Evolutionary conservation across 2,888 invertebrate species (phyloP).

Genomic region (Xestia ashworthii): DNA sequence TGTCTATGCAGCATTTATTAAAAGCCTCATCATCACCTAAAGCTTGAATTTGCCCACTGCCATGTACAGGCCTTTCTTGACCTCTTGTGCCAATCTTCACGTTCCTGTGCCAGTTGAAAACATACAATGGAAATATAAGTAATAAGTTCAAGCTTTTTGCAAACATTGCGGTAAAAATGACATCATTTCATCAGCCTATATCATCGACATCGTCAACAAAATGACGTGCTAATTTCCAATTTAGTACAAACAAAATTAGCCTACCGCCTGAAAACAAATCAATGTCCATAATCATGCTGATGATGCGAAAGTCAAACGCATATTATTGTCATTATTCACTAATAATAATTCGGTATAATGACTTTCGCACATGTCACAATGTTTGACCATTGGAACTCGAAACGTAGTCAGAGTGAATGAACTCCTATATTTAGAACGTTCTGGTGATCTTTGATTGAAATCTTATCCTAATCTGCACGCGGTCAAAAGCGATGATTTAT

Average conservation of each 20-base stretch:
- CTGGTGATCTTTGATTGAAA: slow-evolving; percentile 56
- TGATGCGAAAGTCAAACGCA: slow-evolving; percentile 5
- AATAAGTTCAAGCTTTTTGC: background rate
- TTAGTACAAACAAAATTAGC: background rate
- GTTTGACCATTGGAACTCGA: slow-evolving; percentile 34
- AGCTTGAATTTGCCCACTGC: background rate
- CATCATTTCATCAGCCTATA: slow-evolving; percentile 27
- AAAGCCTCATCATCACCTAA: background rate
- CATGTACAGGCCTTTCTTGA: background rate
- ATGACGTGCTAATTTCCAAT: slow-evolving; percentile 22
- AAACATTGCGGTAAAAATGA: slow-evolving; percentile 18
- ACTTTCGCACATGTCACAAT: slow-evolving; percentile 39
- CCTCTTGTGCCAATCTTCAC: background rate
- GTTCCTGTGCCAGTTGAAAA: background rate
- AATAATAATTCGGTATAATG: slow-evolving; percentile 17
- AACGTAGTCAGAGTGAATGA: slow-evolving; percentile 66
- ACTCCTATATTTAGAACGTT: slow-evolving; percentile 68
- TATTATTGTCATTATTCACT: slow-evolving; percentile 8
- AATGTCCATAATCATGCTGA: slow-evolving; percentile 15
- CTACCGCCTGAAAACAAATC: background rate
- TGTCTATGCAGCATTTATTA: background rate
- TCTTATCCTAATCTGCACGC: slow-evolving; percentile 50
- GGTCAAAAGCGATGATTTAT: slow-evolving; percentile 50
- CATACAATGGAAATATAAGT: background rate
- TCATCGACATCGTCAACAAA: background rate